Evolutionary conservation across 1,140 invertebrate genomes (phyloP), one percentile per base, ranked within the genome.

Genomic region (Teleopsis dalmanni): DNA sequence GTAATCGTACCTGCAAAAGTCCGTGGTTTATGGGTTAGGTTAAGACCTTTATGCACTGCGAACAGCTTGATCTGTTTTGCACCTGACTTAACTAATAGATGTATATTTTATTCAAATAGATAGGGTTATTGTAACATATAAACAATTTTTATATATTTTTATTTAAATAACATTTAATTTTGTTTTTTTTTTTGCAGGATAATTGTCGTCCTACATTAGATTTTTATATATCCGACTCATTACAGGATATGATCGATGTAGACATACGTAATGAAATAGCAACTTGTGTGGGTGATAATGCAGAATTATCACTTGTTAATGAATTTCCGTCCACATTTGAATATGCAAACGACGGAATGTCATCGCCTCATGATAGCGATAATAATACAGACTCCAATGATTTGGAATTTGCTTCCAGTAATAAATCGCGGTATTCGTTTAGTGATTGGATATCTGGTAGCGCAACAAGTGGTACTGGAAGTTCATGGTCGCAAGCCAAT

Each of bases 241-340:
- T 87, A 60, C 83, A 85, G 60, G 78, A 80, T 58, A 88, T 91
- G 81, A 76, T 89, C 49, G 86, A 82, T 59, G 83, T 86, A 59
- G 87, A 89, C 61, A 88, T 89, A 23, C 86, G 88, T 57, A 82
- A 81, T 40, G 86, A 88, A 63, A 84, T 88, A 52, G 85, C 87
- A 33, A 81, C 81, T 43, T 80, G 86, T 35, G 79, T 88, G 34
- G 81, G 81, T 41, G 81, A 81, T 23, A 77, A 75, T 41, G 78
- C 73, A 57, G 49, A 51, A 13, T 26, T 46, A 14, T 46, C 34
- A 21, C 19, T 44, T 11, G 25, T 51, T 7, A 38, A 34, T 7
- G 81, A 82, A 58, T 76, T 82, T 64, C 72, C 76, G 23, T 60
- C 62, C 3, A 60, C 63, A 7, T 54, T 67, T 23, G 64, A 67